Evolutionary conservation across 2,888 invertebrate genomes (phyloP).

Genomic region (Brachylomia viminalis): DNA sequence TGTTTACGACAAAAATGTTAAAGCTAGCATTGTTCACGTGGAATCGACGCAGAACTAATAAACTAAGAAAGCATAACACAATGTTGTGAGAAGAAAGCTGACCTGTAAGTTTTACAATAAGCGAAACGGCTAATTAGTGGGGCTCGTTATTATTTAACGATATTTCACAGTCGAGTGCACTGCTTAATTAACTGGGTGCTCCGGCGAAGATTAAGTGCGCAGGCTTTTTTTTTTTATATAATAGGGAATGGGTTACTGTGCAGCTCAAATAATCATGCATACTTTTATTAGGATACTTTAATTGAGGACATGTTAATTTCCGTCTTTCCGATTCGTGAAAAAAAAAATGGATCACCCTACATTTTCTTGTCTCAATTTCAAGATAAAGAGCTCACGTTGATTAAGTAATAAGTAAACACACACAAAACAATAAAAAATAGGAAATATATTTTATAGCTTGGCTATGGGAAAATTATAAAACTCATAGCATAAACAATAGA

Average conservation of each 20-base stretch:
- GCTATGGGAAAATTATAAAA: constrained; percentile 36
- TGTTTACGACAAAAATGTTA: constrained; percentile 64
- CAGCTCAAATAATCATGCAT: neutral
- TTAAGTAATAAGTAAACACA: neutral
- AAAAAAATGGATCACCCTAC: neutral
- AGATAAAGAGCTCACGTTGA: neutral
- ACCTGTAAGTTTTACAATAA: constrained; percentile 70
- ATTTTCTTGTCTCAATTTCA: constrained; percentile 6
- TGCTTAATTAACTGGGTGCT: constrained; percentile 66
- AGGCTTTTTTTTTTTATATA: neutral
- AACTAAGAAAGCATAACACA: constrained; percentile 69
- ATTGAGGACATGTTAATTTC: too few relatives aligned
- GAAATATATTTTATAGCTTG: constrained; percentile 16
- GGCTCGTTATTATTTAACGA: constrained; percentile 71
- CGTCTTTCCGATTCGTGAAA: neutral
- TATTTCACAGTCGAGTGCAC: constrained; percentile 72
- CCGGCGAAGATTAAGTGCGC: constrained; percentile 55
- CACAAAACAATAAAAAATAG: constrained; percentile 7
- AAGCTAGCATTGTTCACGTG: constrained; percentile 64
- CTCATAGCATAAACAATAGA: constrained; percentile 30
- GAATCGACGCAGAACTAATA: constrained; percentile 59
- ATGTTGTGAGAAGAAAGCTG: constrained; percentile 64
- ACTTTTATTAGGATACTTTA: constrained; percentile 7
- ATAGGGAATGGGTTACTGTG: constrained; percentile 15
- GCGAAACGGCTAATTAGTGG: constrained; percentile 72